phyloP scores from a whole-genome alignment of 2,113 vertebrate species.

The Pseudorasbora parva region DNA sequence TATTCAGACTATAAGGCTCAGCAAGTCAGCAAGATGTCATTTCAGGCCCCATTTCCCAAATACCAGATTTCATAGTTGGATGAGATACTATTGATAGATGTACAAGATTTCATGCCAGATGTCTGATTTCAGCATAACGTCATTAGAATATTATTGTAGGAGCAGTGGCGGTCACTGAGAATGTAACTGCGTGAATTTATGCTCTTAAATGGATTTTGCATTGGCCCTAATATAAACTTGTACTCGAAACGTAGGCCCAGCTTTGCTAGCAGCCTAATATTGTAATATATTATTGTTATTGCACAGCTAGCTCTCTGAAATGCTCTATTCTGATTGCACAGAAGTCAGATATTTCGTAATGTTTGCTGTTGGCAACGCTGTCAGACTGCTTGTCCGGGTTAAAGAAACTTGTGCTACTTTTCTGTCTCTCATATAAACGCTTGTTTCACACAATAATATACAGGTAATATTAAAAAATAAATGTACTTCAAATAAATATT shows the following conservation, averaged over 20 bases:
- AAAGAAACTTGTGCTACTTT: background rate
- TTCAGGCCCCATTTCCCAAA: slow-evolving; percentile 35
- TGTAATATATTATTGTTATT: background rate
- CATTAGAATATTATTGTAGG: slow-evolving; percentile 6
- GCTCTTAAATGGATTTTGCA: background rate
- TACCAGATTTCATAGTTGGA: slow-evolving; percentile 18
- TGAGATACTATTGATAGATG: slow-evolving; percentile 12
- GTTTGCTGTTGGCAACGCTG: background rate
- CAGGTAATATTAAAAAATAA: background rate
- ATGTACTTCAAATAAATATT: background rate
- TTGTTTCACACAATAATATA: background rate
- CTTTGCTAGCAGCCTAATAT: slow-evolving; percentile 10
- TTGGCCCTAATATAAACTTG: background rate
- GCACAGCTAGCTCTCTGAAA: background rate
- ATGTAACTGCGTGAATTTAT: background rate
- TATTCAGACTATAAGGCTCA: slow-evolving; percentile 23
- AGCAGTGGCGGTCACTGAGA: slow-evolving; percentile 3
- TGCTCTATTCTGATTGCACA: background rate
- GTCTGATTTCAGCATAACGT: slow-evolving; percentile 4
- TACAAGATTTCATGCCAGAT: slow-evolving; percentile 15
- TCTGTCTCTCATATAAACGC: background rate
- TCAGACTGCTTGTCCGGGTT: background rate
- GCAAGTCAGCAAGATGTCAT: background rate
- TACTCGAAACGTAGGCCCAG: background rate
- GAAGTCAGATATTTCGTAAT: background rate